A percentile compares a stretch with the other conserved stretches of the same genome.
Evolutionary conservation across 2,888 invertebrate species (phyloP).

Genomic region (Vesta saturnalis): DNA sequence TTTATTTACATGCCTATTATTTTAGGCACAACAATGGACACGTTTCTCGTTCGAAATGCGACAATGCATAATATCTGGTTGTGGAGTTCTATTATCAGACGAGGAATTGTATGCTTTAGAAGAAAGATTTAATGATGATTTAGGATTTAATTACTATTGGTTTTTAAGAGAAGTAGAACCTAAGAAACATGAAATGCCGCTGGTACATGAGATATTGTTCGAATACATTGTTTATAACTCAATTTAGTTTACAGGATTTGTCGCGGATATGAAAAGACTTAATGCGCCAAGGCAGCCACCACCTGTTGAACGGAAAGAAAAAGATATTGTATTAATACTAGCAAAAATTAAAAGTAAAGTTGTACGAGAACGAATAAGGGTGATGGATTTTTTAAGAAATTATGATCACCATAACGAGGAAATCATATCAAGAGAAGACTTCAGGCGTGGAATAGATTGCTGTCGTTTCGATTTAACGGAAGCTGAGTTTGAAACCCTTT

Average conservation of each 20-base stretch:
- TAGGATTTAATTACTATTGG: slow-evolving; percentile 78
- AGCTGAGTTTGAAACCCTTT: slow-evolving; percentile 74
- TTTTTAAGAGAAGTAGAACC: slow-evolving; percentile 74
- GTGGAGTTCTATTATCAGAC: slow-evolving; percentile 72
- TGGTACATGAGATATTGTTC: slow-evolving; percentile 50
- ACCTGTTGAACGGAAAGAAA: slow-evolving; percentile 62
- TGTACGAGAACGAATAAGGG: slow-evolving; percentile 73
- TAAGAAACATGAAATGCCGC: slow-evolving; percentile 57
- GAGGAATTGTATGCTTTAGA: slow-evolving; percentile 76
- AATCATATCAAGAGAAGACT: slow-evolving; percentile 72
- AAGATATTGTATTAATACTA: slow-evolving; percentile 75
- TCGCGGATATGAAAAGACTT: slow-evolving; percentile 58
- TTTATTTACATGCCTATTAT: not conserved
- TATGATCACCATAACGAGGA: slow-evolving; percentile 73
- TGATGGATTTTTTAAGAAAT: slow-evolving; percentile 72
- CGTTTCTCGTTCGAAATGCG: slow-evolving; percentile 76
- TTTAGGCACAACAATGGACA: slow-evolving; percentile 76
- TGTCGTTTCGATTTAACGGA: slow-evolving; percentile 73
- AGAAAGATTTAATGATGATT: slow-evolving; percentile 75
- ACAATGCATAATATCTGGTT: slow-evolving; percentile 74
- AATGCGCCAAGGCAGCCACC: slow-evolving; percentile 55
- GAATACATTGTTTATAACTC: not conserved
- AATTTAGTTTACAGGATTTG: slow-evolving; percentile 56
- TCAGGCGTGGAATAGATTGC: slow-evolving; percentile 74
- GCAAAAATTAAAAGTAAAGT: slow-evolving; percentile 80